phyloP scores from a whole-genome alignment of 2,113 vertebrate genomes.

The Machaerirhynchus nigripectus region DNA sequence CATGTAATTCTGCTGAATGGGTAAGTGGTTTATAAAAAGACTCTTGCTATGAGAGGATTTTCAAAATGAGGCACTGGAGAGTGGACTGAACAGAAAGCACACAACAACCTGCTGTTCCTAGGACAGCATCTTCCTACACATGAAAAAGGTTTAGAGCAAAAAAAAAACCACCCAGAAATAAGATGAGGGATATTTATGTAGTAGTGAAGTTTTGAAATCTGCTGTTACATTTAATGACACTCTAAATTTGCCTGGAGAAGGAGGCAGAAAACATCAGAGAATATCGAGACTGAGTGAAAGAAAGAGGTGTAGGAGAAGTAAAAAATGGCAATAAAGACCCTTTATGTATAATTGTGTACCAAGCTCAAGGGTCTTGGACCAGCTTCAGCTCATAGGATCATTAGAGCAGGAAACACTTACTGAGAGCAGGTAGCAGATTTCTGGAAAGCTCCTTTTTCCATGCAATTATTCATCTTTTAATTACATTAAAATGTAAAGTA shows the following conservation, averaged over 20 bases:
- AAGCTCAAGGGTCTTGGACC: not conserved
- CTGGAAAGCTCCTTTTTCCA: not conserved
- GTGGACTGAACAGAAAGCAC: not conserved
- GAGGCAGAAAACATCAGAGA: not conserved
- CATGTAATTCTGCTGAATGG: constrained; percentile 2
- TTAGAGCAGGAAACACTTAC: not conserved
- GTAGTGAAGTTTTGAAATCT: not conserved
- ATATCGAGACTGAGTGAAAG: not conserved
- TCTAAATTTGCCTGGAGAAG: not conserved
- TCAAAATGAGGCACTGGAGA: not conserved
- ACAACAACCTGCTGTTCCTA: not conserved
- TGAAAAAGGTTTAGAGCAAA: not conserved
- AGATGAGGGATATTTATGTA: not conserved
- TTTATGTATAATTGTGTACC: not conserved
- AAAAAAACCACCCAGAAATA: not conserved
- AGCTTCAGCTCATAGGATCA: not conserved
- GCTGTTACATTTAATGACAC: not conserved
- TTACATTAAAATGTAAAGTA: not conserved
- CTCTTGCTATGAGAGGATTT: not conserved
- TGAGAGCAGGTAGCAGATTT: not conserved
- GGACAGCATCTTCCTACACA: not conserved
- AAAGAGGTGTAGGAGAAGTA: not conserved
- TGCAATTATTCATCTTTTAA: not conserved
- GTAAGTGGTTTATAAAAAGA: constrained; percentile 7
- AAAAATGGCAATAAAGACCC: not conserved